Percentiles rank a stretch among this genome's conserved stretches.
These are phyloP conservation scores for Pomacea canaliculata DNA, from an alignment of 2,888 invertebrate genomes.

Conservation along the genomic window DNA sequence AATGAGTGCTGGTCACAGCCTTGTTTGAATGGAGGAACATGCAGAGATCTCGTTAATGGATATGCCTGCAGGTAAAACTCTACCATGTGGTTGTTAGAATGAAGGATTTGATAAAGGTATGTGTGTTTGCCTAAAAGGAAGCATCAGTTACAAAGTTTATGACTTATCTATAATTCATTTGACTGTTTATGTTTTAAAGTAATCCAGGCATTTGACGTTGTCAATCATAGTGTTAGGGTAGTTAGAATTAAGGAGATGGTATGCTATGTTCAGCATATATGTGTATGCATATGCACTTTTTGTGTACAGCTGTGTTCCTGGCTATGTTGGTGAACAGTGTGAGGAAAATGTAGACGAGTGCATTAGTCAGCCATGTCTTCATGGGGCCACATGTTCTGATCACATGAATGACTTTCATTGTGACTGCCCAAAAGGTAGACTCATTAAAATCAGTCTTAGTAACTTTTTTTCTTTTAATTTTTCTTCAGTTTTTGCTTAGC, in stretches of 20 bases:
- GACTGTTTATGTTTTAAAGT: too few species aligned
- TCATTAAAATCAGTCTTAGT: too few species aligned
- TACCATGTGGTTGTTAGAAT: too few species aligned
- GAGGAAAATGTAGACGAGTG: constrained; percentile 38
- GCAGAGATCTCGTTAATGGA: constrained; percentile 35
- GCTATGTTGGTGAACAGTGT: constrained; percentile 16
- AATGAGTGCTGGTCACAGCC: constrained; percentile 48
- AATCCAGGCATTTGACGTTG: too few species aligned
- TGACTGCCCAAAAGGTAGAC: constrained; percentile 24
- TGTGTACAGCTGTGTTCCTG: constrained; percentile 8
- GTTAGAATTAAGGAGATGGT: too few species aligned
- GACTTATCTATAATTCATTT: too few species aligned
- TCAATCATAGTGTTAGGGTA: too few species aligned
- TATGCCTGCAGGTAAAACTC: constrained; percentile 34
- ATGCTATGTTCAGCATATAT: too few species aligned
- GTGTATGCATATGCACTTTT: background rate
- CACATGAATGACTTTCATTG: constrained; percentile 37
- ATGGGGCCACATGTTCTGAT: constrained; percentile 38
- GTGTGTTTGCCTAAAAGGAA: too few species aligned
- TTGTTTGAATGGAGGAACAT: constrained; percentile 48
- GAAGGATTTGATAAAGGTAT: too few species aligned
- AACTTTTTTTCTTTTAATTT: background rate
- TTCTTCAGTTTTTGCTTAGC: too few species aligned
- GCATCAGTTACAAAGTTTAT: too few species aligned
- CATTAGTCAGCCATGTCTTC: constrained; percentile 35